Evolutionary conservation across 1,140 invertebrate genomes (phyloP).

Genomic region (Ceratosolen solmsi): DNA sequence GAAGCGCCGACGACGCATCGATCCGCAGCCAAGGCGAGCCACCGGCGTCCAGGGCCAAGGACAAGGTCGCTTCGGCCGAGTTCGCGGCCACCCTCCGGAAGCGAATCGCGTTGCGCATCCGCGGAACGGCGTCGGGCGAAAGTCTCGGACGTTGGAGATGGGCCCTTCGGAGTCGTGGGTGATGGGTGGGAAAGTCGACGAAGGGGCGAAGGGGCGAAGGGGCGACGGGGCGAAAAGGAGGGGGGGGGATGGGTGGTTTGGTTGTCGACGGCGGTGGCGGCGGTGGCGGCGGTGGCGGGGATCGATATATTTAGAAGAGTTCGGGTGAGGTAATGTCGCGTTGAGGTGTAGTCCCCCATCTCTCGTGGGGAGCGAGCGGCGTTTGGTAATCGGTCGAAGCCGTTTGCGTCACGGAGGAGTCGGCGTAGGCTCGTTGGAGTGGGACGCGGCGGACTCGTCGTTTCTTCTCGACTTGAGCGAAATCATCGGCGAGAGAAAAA

Average conservation of each 20-base stretch:
- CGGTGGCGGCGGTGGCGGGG: background rate
- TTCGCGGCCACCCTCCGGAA: conserved; percentile 34
- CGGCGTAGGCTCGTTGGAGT: background rate
- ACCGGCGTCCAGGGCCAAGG: conserved; percentile 64
- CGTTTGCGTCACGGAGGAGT: background rate
- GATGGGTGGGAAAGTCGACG: no score
- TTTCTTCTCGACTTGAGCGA: background rate
- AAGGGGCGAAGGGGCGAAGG: no score
- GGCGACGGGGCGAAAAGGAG: no score
- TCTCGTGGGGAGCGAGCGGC: no score
- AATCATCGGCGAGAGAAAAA: background rate
- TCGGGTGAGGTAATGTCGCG: no score
- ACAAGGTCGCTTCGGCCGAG: conserved; percentile 60
- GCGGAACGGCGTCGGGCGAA: no score
- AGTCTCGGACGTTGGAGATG: no score
- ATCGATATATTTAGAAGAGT: background rate
- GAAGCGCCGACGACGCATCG: conserved; percentile 58
- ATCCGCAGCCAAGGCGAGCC: conserved; percentile 61
- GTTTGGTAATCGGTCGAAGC: background rate
- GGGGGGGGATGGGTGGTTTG: no score
- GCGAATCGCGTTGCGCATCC: background rate
- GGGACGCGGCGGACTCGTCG: background rate
- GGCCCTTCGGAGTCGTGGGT: no score
- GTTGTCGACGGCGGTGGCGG: no score
- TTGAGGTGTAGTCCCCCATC: no score